Evolutionary conservation across 2,797 vertebrate species (phyloP), one percentile per base, ranked within the genome.

Genomic region (Scomberomorus guttatus): DNA sequence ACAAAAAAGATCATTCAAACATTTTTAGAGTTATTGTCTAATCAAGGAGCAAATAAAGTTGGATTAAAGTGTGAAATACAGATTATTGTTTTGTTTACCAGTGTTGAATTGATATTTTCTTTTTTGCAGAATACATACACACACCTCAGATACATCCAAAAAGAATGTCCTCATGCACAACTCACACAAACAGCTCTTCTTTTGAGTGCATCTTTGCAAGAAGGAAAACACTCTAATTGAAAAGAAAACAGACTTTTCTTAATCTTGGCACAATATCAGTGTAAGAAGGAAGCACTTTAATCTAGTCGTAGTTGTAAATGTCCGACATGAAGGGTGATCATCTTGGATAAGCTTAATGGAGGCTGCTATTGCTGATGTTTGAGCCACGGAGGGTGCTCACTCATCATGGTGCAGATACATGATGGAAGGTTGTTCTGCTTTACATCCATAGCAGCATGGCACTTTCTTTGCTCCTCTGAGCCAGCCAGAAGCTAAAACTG

Each of bases 401-500:
- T 84, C 54, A 9, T 89, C 74, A 87, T 88, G 91, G 86, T 77
- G 91, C 83, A 91, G 86, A 87, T 83, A 77, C 80, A 52, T 51
- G 70, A 84, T 77, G 75, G 54, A 83, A 79, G 74, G 70, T 75
- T 82, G 18, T 65, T 75, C 52, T 18, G 8, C 60, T 65, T 79
- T 29, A 82, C 72, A 79, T 75, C 69, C 64, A 51, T 34, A 85
- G 88, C 81, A 85, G 85, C 63, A 24, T 65, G 83, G 82, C 82
- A 87, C 87, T 89, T 87, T 69, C 78, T 73, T 59, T 71, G 62
- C 72, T 73, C 55, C 84, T 87, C 71, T 12, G 68, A 86, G 60
- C 82, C 66, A 17, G 48, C 72, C 65, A 59, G 29, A 70, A 74
- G 71, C 95, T 97, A 99, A 92, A 99, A 99, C 92, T 99, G 97